phyloP scores from a whole-genome alignment of 2,797 vertebrate species.

The Muscicapa comitata region DNA sequence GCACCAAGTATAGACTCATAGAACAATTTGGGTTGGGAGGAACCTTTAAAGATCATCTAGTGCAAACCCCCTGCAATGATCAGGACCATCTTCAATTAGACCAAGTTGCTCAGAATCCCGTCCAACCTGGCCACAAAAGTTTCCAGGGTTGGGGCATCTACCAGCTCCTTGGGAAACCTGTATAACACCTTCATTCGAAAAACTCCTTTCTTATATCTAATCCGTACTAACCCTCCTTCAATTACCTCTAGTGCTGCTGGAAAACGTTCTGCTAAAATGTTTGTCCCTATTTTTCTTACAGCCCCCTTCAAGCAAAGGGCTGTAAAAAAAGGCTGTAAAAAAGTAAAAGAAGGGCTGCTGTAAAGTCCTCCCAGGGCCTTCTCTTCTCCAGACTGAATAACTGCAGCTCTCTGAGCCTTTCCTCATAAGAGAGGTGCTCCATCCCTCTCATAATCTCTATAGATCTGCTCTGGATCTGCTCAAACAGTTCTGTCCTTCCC shows the following conservation, averaged over 20 bases:
- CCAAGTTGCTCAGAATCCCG: not conserved
- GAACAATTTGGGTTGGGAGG: not conserved
- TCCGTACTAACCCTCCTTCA: not conserved
- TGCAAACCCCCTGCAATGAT: not conserved
- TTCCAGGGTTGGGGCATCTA: not conserved
- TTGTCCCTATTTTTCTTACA: not conserved
- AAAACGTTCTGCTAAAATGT: not conserved
- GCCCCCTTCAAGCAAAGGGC: not conserved
- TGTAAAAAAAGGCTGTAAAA: no score
- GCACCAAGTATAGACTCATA: not conserved
- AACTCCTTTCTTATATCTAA: not conserved
- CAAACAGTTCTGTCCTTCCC: not conserved
- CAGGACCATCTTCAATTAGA: not conserved
- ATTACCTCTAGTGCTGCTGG: not conserved
- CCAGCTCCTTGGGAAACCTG: not conserved
- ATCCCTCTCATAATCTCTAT: not conserved
- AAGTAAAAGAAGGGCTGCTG: not conserved
- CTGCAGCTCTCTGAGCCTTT: not conserved
- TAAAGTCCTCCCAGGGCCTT: not conserved
- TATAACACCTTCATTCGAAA: not conserved
- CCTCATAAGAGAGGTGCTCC: not conserved
- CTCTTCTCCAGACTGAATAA: not conserved
- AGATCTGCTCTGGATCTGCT: not conserved
- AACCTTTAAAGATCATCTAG: not conserved
- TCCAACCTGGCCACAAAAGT: rapidly evolving